Evolutionary conservation across 2,113 vertebrate genomes (phyloP).

Genomic region (Vombatus ursinus): DNA sequence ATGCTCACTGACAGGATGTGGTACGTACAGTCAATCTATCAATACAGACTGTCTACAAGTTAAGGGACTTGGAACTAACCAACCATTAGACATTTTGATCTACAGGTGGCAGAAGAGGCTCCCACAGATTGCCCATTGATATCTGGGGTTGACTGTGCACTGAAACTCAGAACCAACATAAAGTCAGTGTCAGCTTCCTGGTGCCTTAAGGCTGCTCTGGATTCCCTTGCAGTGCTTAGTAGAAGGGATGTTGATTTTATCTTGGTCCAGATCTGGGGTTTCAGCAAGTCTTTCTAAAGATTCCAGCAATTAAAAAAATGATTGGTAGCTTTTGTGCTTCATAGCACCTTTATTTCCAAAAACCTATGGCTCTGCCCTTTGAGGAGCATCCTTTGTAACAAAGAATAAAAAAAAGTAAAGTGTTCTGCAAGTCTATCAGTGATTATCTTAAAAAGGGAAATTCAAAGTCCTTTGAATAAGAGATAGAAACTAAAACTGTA

Average conservation of each 20-base stretch:
- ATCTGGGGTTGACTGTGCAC: not conserved
- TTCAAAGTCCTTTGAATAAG: not conserved
- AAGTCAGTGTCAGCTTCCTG: not conserved
- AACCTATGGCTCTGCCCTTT: not conserved
- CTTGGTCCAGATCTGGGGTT: not conserved
- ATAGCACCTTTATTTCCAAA: not conserved
- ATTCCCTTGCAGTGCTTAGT: not conserved
- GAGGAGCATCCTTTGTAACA: not conserved
- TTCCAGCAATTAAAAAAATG: not conserved
- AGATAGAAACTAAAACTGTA: not conserved
- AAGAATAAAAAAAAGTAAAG: not conserved
- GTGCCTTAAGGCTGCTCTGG: not conserved
- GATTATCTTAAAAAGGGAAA: not conserved
- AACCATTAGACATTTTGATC: not conserved
- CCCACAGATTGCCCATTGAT: not conserved
- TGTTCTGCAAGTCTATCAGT: not conserved
- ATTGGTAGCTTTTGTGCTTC: not conserved
- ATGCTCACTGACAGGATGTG: not conserved
- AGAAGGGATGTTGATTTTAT: not conserved
- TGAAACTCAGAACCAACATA: not conserved
- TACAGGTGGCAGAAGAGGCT: not conserved
- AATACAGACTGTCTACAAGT: not conserved
- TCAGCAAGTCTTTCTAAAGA: not conserved
- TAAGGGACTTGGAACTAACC: not conserved
- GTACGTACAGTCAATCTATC: not conserved